Percentiles rank a stretch among this genome's conserved stretches.
Evolutionary conservation across 2,113 vertebrate species (phyloP).

Genomic region (Alectura lathami): DNA sequence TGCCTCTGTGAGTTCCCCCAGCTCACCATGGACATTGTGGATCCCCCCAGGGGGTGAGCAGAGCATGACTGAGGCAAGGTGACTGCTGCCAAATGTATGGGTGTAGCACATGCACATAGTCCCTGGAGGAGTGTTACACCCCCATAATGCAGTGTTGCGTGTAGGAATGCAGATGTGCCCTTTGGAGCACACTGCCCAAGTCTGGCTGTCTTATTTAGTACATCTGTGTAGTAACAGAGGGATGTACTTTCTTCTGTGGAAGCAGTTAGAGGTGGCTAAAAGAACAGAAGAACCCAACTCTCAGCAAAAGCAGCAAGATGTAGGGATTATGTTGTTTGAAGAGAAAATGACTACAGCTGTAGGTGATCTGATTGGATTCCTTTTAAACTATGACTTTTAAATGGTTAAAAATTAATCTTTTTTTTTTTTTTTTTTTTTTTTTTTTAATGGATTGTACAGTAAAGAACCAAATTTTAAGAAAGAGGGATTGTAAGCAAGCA

Average conservation of each 20-base stretch:
- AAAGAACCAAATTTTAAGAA: neutral
- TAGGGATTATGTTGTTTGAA: neutral
- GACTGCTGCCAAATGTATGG: fast-evolving
- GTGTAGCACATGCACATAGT: fast-evolving
- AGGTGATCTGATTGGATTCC: neutral
- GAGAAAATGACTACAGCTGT: neutral
- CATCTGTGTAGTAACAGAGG: neutral
- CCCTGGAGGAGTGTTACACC: neutral
- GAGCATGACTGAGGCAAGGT: neutral
- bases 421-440: neutral
- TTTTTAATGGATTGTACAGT: neutral
- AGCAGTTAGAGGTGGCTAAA: neutral
- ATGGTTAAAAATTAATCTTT: neutral
- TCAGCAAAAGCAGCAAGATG: neutral
- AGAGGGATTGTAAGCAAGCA: neutral
- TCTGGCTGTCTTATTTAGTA: neutral
- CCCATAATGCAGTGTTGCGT: fast-evolving
- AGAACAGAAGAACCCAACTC: neutral
- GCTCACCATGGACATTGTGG: neutral
- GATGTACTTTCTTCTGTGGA: neutral
- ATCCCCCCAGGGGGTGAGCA: fast-evolving
- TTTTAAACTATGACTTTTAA: neutral
- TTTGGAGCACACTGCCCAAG: neutral
- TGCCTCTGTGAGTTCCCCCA: fast-evolving
- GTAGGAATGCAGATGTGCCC: neutral